Base-by-base conservation (phyloP, 2,113 vertebrate species). In the Scytalopus superciliaris region DNA sequence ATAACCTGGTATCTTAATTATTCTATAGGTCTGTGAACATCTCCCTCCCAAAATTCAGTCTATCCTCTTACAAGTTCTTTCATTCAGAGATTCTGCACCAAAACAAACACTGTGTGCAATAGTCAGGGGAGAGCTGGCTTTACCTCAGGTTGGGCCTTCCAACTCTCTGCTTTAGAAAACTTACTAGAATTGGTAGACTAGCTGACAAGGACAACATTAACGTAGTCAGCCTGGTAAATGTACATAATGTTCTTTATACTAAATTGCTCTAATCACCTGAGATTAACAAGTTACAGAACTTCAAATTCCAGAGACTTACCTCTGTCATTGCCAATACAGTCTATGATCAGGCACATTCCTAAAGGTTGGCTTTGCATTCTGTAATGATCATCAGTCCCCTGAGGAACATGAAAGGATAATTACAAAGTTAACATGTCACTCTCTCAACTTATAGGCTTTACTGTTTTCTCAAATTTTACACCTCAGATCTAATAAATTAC, bases 281-380 rank as follows among this genome's bases (percentile, higher is more conserved):
- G 12, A 76, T 37, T 66, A 79, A 77, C 5, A 42, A 72, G 9
- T 62, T 25, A 80, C 76, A 6, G 14, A 55, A 68, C 44, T 64
- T 67, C 5, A 53, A 14, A 85, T 92, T 93, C 53, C 52, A 76
- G 40, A 86, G 25, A 95, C 98, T 97, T 94, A 99, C 99, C 98
- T 97, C 97, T 95, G 23, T 99, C 98, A 63, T 97, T 98, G 74
- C 99, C 99, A 59, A 99, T 97, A 30, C 99, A 99, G 96, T 99
- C 99, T 49, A 99, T 98, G 86, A 99, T 99, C 80, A 99, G 82
- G 95, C 99, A 99, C 85, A 98, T 75, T 92, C 99, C 99, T 64
- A 98, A 97, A 66, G 98, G 98, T 0, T 96, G 89, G 55, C 96
- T 98, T 96, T 91, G 97, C 92, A 99, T 98, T 77, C 91, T 98